Evolutionary conservation across 2,797 vertebrate genomes (phyloP).

Genomic region (Sarcophilus harrisii): DNA sequence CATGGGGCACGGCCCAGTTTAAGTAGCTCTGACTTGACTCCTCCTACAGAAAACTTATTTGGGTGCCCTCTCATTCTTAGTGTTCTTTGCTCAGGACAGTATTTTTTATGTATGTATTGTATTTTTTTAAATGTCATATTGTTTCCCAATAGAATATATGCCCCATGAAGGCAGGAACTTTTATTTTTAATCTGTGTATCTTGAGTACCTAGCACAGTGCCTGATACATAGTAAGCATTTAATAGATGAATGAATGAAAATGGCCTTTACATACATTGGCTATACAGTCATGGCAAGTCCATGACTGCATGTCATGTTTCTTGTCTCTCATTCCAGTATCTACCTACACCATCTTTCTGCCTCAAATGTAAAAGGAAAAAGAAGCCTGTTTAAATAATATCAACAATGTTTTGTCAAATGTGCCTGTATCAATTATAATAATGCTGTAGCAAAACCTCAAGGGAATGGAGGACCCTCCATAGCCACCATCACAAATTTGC

Average conservation of each 20-base stretch:
- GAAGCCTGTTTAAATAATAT: not conserved
- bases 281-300: not conserved
- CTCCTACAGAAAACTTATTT: not conserved
- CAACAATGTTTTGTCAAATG: fast-evolving
- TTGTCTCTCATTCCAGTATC: not conserved
- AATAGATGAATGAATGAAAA: not conserved
- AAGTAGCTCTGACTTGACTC: no score
- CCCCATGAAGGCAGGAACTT: not conserved
- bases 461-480: not conserved
- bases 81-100: not conserved
- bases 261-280: no score
- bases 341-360: not conserved
- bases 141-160: not conserved
- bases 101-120: not conserved
- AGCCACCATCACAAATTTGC: not conserved
- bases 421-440: fast-evolving
- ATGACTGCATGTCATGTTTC: not conserved
- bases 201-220: not conserved
- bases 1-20: no score
- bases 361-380: not conserved
- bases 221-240: not conserved
- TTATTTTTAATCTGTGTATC: not conserved
- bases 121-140: not conserved
- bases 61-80: not conserved
- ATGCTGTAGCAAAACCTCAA: not conserved